phyloP scores from a whole-genome alignment of 2,888 invertebrate genomes.

The Gandaritis pyraliata region DNA sequence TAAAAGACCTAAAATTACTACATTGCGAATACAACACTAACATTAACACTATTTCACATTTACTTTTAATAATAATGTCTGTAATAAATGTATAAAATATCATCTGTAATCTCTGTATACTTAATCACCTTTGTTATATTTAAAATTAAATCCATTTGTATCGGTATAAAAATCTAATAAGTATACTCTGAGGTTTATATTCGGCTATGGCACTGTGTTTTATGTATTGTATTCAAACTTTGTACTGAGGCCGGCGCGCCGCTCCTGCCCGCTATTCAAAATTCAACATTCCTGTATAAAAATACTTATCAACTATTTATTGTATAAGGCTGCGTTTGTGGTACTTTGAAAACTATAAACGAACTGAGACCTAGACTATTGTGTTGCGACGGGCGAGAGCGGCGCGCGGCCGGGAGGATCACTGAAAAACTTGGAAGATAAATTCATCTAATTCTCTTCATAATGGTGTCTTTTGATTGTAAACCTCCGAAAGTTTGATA shows the following conservation, averaged over 20 bases:
- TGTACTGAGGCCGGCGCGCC: slow-evolving; percentile 63
- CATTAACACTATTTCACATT: slow-evolving; percentile 81
- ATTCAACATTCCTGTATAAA: slow-evolving; percentile 75
- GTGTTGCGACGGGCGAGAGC: slow-evolving; percentile 53
- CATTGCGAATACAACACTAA: slow-evolving; percentile 72
- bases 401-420: slow-evolving; percentile 74
- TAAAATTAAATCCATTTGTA: slow-evolving; percentile 85
- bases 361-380: slow-evolving; percentile 65
- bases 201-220: slow-evolving; percentile 81
- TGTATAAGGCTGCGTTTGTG: slow-evolving; percentile 78
- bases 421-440: slow-evolving; percentile 66
- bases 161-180: slow-evolving; percentile 84
- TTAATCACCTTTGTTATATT: slow-evolving; percentile 84
- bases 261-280: slow-evolving; percentile 53
- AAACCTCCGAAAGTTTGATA: slow-evolving; percentile 84
- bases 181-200: slow-evolving; percentile 82
- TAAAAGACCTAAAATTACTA: slow-evolving; percentile 54
- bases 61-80: slow-evolving; percentile 81
- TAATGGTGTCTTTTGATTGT: slow-evolving; percentile 71
- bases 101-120: slow-evolving; percentile 85
- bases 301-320: slow-evolving; percentile 81
- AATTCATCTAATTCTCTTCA: slow-evolving; percentile 70
- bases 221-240: slow-evolving; percentile 80
- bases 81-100: slow-evolving; percentile 85
- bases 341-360: slow-evolving; percentile 51